A percentile compares a stretch with the other conserved stretches of the same genome.
These are phyloP conservation scores for Diorhabda carinulata DNA, from an alignment of 1,140 invertebrate genomes.

Conservation along the genomic window DNA sequence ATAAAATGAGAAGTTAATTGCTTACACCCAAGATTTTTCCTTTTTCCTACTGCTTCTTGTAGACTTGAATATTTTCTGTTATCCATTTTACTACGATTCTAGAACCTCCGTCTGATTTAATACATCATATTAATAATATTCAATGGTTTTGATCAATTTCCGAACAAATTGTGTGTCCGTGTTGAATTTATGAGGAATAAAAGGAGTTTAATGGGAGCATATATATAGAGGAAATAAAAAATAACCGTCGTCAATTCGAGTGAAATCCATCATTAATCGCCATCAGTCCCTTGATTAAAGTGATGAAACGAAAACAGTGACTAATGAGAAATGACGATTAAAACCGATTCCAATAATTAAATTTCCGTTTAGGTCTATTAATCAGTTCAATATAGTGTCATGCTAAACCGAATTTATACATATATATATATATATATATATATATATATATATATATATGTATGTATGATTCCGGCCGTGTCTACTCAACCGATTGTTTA, in stretches of 20 bases:
- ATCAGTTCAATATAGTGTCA: conserved; percentile 14
- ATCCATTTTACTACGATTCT: too few species aligned
- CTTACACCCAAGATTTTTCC: too few species aligned
- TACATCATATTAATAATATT: too few species aligned
- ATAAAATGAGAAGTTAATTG: too few species aligned
- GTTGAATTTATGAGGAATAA: too few species aligned
- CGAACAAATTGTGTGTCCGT: too few species aligned
- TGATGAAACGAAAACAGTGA: conserved; percentile 5
- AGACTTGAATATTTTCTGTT: too few species aligned
- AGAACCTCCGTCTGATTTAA: too few species aligned
- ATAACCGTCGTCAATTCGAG: background rate
- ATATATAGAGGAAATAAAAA: background rate
- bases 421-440: background rate
- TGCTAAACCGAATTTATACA: background rate
- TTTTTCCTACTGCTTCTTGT: too few species aligned
- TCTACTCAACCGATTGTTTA: background rate
- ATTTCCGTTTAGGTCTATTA: conserved; percentile 9
- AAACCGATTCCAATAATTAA: conserved; percentile 15
- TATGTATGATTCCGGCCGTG: background rate
- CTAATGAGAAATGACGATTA: conserved; percentile 14
- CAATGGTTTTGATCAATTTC: too few species aligned
- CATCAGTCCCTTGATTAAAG: background rate
- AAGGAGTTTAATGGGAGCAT: too few species aligned
- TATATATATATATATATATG: background rate
- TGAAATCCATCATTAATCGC: conserved; percentile 1